Percentiles rank a stretch among this genome's conserved stretches.
Evolutionary conservation across 2,797 vertebrate genomes (phyloP).

Genomic region (Leptodactylus fallax): DNA sequence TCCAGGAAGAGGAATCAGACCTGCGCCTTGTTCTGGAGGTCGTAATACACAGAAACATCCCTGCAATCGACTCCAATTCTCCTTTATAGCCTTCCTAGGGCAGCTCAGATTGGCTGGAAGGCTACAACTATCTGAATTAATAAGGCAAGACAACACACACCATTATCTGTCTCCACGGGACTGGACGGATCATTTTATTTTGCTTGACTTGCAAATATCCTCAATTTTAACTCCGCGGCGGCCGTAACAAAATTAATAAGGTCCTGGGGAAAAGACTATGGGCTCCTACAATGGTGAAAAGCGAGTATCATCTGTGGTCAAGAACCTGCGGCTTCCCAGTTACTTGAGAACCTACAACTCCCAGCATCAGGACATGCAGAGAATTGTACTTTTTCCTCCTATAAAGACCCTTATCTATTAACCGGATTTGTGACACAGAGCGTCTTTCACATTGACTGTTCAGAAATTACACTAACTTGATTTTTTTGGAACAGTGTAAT

Average conservation of each 20-base stretch:
- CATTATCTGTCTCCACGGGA: slow-evolving; percentile 45
- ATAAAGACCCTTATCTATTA: too few species aligned
- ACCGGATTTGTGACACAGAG: too few species aligned
- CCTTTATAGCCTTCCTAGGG: background rate
- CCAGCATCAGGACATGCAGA: background rate
- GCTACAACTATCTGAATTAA: slow-evolving; percentile 37
- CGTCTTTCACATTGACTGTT: too few species aligned
- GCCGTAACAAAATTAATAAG: background rate
- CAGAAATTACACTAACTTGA: too few species aligned
- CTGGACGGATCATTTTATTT: slow-evolving; percentile 31
- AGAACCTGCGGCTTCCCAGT: too few species aligned
- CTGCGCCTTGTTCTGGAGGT: background rate
- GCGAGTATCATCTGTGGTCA: background rate
- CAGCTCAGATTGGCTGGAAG: slow-evolving; percentile 13
- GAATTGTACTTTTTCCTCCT: background rate
- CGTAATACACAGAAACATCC: background rate
- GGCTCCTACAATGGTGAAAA: background rate
- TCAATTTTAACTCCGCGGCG: slow-evolving; percentile 8
- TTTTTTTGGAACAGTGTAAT: background rate
- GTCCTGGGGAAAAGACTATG: too few species aligned
- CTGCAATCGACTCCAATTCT: background rate
- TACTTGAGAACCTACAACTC: background rate
- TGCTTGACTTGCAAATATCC: slow-evolving; percentile 26
- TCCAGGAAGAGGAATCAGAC: background rate
- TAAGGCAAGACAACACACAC: slow-evolving; percentile 22